Percentiles rank a stretch among this genome's conserved stretches.
phyloP scores from a whole-genome alignment of 2,113 vertebrate species.

The Seriola dumerili region DNA sequence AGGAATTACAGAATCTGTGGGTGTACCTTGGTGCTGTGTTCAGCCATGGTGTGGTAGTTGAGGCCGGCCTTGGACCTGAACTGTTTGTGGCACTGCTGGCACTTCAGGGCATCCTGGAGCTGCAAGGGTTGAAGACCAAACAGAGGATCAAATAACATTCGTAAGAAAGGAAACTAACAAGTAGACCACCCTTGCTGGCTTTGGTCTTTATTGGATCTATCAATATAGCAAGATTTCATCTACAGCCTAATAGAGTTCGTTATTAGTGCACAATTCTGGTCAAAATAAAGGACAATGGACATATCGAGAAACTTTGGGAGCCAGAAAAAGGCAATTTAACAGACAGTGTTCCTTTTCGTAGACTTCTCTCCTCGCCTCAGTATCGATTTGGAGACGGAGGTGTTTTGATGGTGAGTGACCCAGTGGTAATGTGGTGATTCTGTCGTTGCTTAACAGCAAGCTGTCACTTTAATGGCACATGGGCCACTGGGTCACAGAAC shows the following conservation, averaged over 20 bases:
- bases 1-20: not conserved
- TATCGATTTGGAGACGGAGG: slow-evolving; percentile 65
- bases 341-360: slow-evolving; percentile 21
- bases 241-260: slow-evolving; percentile 48
- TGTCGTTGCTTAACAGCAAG: slow-evolving; percentile 68
- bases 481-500: slow-evolving; percentile 53
- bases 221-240: slow-evolving; percentile 33
- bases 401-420: slow-evolving; percentile 67
- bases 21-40: slow-evolving; percentile 93
- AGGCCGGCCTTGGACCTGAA: slow-evolving; percentile 98
- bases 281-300: slow-evolving; percentile 29
- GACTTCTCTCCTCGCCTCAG: slow-evolving; percentile 25
- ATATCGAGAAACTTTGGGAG: slow-evolving; percentile 13
- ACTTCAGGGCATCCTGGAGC: slow-evolving; percentile 97
- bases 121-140: slow-evolving; percentile 73
- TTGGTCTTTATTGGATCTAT: slow-evolving; percentile 41
- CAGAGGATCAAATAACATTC: slow-evolving; percentile 42
- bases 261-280: slow-evolving; percentile 39
- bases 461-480: slow-evolving; percentile 75
- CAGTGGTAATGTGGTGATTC: slow-evolving; percentile 70
- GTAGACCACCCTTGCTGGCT: not conserved
- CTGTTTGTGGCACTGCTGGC: slow-evolving; percentile 97
- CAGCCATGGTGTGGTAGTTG: slow-evolving; percentile 98
- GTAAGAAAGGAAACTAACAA: slow-evolving; percentile 28
- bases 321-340: slow-evolving; percentile 47